Conservation (phyloP, 2,113 vertebrate species). For the Bubalus kerabau region DNA sequence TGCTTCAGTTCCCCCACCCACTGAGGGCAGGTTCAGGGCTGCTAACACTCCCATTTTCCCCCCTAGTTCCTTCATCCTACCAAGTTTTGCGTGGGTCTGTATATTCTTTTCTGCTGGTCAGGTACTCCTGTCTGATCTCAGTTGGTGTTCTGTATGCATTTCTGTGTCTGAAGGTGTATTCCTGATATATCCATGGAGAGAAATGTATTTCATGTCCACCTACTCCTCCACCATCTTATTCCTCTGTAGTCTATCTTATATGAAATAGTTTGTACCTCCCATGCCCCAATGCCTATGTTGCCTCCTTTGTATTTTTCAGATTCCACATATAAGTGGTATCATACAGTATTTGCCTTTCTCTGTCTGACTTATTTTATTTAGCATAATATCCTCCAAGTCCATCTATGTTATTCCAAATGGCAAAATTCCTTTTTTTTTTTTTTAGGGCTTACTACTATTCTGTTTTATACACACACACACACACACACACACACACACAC, state of each 20-base stretch:
- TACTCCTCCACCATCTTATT: not conserved
- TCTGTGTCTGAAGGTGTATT: not conserved
- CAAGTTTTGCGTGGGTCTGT: not conserved
- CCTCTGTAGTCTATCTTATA: not conserved
- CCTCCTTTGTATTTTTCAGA: not conserved
- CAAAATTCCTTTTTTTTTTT: not conserved
- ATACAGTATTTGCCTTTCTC: not conserved
- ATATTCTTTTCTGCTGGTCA: not conserved
- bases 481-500: not conserved
- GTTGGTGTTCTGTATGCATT: not conserved
- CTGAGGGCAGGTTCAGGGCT: not conserved
- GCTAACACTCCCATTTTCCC: fast-evolving
- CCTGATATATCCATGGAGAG: not conserved
- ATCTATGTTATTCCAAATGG: not conserved
- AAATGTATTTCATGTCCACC: not conserved
- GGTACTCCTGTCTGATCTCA: not conserved
- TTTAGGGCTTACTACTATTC: not conserved
- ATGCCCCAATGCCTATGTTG: not conserved
- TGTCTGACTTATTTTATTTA: not conserved
- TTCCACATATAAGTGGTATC: not conserved
- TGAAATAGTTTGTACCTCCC: not conserved
- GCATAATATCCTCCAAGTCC: not conserved
- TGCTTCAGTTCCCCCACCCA: not conserved
- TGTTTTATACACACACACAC: not conserved
- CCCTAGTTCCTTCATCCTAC: not conserved